Conservation (phyloP, 2,113 vertebrate genomes). For the Dasyprocta punctata region DNA sequence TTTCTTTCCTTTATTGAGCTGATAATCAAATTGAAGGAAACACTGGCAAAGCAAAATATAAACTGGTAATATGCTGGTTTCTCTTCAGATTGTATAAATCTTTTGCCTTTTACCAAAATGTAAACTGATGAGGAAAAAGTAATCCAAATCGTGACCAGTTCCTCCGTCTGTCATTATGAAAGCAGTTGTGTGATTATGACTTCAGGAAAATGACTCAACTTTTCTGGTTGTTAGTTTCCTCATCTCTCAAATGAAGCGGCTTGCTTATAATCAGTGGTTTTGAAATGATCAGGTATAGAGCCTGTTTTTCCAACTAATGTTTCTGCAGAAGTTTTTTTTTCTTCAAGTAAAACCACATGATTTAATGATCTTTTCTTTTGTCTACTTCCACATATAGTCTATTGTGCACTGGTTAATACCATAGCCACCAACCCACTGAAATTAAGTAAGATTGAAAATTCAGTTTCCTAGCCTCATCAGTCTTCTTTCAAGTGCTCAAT, state of each 20-base stretch:
- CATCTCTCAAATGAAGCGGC: not conserved
- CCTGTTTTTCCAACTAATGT: not conserved
- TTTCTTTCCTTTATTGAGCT: slow-evolving; percentile 9
- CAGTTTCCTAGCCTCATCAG: not conserved
- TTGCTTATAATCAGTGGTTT: not conserved
- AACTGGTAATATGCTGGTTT: not conserved
- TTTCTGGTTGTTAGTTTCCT: slow-evolving; percentile 20
- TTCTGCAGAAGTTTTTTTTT: not conserved
- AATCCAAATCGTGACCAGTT: not conserved
- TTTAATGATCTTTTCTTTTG: not conserved
- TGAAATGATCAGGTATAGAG: not conserved
- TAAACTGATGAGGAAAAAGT: not conserved
- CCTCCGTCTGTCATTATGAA: not conserved
- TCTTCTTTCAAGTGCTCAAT: not conserved
- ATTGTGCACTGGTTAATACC: not conserved
- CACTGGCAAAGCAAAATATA: not conserved
- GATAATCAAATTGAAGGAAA: not conserved
- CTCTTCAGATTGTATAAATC: not conserved
- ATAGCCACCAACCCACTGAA: not conserved
- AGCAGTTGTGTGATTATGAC: not conserved
- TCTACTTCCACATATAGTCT: not conserved
- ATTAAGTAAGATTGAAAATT: slow-evolving; percentile 12
- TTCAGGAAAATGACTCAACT: slow-evolving; percentile 2
- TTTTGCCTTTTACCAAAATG: not conserved
- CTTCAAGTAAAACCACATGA: not conserved